Conservation (phyloP, 2,113 vertebrate genomes). For the Forbesichthys papilliferus region DNA sequence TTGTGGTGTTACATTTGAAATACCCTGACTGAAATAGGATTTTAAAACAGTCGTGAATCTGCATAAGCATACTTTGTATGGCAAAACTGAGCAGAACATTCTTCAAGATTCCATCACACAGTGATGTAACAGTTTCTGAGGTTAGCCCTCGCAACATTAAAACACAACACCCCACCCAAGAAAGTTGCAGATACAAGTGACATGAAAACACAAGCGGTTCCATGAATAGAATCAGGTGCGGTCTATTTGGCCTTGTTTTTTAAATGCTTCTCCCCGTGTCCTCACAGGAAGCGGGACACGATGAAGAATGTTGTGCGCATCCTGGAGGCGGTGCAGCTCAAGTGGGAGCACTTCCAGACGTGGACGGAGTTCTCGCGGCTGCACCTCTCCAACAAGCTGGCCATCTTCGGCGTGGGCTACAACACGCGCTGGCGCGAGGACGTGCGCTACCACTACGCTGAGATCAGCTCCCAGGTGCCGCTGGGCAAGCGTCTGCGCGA, state of each 20-base stretch:
- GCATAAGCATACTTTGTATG: too few relatives aligned
- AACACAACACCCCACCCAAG: too few relatives aligned
- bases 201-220: background rate
- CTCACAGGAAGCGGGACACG: constrained; percentile 74
- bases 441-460: constrained; percentile 94
- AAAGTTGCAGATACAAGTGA: too few relatives aligned
- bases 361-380: constrained; percentile 97
- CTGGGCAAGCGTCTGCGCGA: constrained; percentile 94
- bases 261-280: constrained; percentile 5
- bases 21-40: too few relatives aligned
- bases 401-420: constrained; percentile 96
- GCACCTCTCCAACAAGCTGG: constrained; percentile 97
- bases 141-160: too few relatives aligned
- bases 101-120: too few relatives aligned
- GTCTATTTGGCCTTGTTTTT: background rate
- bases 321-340: constrained; percentile 92
- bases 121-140: too few relatives aligned
- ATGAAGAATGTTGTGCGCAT: constrained; percentile 95
- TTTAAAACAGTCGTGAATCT: too few relatives aligned
- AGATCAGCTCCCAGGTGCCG: constrained; percentile 97
- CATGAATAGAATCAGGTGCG: background rate
- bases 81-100: too few relatives aligned
- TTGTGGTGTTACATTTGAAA: too few relatives aligned
- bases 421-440: constrained; percentile 97
- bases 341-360: constrained; percentile 97